phyloP scores from a whole-genome alignment of 2,888 invertebrate genomes.

The Cantharis rustica region DNA sequence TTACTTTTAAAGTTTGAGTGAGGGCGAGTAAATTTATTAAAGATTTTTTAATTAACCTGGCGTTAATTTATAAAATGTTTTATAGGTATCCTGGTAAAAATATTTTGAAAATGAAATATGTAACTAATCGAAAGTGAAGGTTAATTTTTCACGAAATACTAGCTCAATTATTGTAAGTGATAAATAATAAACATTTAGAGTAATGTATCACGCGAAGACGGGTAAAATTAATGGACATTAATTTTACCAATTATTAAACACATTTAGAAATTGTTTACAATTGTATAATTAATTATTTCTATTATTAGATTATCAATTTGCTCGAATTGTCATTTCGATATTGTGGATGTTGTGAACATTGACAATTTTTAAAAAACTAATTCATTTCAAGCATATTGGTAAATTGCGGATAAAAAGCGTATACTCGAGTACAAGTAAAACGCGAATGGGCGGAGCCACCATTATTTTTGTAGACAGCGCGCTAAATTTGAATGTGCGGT shows the following conservation, averaged over 20 bases:
- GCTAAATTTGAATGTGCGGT: not conserved
- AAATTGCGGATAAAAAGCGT: not conserved
- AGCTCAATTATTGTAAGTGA: not conserved
- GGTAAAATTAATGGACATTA: not conserved
- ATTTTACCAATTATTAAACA: not conserved
- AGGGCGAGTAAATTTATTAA: no score
- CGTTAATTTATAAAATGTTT: no score
- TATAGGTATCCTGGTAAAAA: not conserved
- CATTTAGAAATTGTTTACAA: not conserved
- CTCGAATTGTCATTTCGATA: not conserved
- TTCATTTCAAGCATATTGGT: not conserved
- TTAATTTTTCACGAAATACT: not conserved
- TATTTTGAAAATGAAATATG: not conserved
- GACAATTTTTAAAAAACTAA: not conserved
- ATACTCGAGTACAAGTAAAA: no score
- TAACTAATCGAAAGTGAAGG: not conserved
- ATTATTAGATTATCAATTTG: not conserved
- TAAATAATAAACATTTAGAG: not conserved
- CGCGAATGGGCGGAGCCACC: not conserved
- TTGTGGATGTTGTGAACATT: not conserved
- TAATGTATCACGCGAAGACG: not conserved
- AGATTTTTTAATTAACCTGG: no score
- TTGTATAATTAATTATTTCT: not conserved
- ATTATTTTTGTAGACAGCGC: not conserved
- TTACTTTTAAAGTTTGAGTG: no score